phyloP scores from a whole-genome alignment of 2,888 invertebrate species.

The Tubulanus polymorphus region DNA sequence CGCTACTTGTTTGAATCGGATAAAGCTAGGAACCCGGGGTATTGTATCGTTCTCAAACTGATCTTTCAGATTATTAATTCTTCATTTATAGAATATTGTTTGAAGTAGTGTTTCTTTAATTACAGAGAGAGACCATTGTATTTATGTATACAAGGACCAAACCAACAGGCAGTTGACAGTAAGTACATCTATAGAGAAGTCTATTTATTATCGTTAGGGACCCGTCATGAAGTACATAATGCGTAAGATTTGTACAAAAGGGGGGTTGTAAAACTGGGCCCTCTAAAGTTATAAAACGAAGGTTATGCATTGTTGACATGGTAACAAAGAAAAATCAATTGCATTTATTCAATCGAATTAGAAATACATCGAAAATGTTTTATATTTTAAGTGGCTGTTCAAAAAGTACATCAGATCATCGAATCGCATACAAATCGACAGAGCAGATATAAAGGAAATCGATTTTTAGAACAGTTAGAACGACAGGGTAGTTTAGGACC shows the following conservation, averaged over 20 bases:
- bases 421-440: constrained; percentile 10
- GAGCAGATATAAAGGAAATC: background rate
- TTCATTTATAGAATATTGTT: constrained; percentile 5
- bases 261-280: too few species aligned
- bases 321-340: too few species aligned
- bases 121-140: constrained; percentile 58
- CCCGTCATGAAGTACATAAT: too few species aligned
- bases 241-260: too few species aligned
- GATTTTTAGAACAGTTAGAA: constrained; percentile 8
- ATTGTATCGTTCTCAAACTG: constrained; percentile 11
- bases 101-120: background rate
- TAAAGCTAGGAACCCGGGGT: constrained; percentile 53
- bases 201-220: too few species aligned
- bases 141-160: constrained; percentile 59
- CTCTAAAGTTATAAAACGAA: too few species aligned
- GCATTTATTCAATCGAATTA: too few species aligned
- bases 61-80: background rate
- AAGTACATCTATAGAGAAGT: constrained; percentile 31
- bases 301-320: too few species aligned
- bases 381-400: constrained; percentile 56
- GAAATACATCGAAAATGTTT: too few species aligned
- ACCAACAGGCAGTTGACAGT: constrained; percentile 57
- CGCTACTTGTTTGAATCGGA: constrained; percentile 60
- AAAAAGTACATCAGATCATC: constrained; percentile 59
- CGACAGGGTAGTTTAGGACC: constrained; percentile 16